phyloP scores from a whole-genome alignment of 1,140 invertebrate species.

The Frieseomelitta varia region DNA sequence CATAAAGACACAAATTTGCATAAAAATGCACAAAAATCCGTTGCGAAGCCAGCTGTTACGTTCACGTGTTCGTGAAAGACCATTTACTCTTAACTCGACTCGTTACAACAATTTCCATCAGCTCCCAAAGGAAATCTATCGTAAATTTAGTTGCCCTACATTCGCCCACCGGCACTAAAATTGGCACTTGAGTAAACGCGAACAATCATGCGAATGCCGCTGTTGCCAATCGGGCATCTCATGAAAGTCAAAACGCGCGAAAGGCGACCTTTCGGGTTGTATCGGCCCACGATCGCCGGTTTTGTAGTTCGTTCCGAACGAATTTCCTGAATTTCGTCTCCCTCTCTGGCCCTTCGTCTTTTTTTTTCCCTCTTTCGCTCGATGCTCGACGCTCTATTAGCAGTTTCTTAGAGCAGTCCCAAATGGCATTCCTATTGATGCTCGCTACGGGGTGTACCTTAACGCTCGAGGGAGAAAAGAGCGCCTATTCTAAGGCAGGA shows the following conservation, averaged over 20 bases:
- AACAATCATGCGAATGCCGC: neutral
- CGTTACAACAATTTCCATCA: neutral
- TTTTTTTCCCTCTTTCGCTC: constrained; percentile 33
- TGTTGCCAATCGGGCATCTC: neutral
- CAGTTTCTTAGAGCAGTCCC: constrained; percentile 71
- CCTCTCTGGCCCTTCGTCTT: neutral
- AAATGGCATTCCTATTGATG: constrained; percentile 73
- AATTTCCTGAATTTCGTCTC: constrained; percentile 42
- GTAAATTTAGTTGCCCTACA: neutral
- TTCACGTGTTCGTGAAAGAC: neutral
- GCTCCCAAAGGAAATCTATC: neutral
- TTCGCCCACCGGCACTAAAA: neutral
- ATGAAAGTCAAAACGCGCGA: constrained; percentile 16
- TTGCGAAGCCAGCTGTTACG: too few species aligned
- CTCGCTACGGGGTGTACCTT: constrained; percentile 59
- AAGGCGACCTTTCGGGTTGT: constrained; percentile 13
- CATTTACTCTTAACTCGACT: neutral
- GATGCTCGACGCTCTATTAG: constrained; percentile 66
- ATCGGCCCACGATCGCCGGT: constrained; percentile 12
- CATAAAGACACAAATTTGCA: too few species aligned
- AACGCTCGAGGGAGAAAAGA: constrained; percentile 63
- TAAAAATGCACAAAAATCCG: too few species aligned
- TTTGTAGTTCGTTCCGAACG: constrained; percentile 4
- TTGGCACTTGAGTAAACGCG: neutral
- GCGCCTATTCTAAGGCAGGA: constrained; percentile 57